Conservation (phyloP, 2,888 invertebrate genomes). For the Nymphalis urticae region DNA sequence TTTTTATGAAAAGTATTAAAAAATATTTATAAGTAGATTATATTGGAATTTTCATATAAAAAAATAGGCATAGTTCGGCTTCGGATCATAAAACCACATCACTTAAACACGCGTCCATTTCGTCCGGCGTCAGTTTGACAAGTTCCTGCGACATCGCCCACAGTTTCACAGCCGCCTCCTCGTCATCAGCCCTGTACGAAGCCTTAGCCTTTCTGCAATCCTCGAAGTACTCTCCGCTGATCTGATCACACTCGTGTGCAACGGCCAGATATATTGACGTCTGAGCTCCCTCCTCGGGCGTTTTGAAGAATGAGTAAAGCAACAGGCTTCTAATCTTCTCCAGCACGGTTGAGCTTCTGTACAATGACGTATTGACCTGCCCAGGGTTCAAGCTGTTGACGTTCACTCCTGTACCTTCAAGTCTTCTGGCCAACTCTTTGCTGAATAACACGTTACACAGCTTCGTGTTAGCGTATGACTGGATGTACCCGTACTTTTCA, state of each 20-base stretch:
- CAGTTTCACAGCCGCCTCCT: slow-evolving; percentile 85
- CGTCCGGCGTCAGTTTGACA: slow-evolving; percentile 61
- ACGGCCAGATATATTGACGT: slow-evolving; percentile 88
- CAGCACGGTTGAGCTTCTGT: slow-evolving; percentile 80
- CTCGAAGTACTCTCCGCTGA: slow-evolving; percentile 88
- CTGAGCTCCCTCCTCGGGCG: slow-evolving; percentile 89
- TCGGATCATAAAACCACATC: slow-evolving; percentile 10
- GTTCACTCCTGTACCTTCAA: slow-evolving; percentile 82
- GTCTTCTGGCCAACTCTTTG: slow-evolving; percentile 68
- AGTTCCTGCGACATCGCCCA: slow-evolving; percentile 84
- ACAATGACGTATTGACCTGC: slow-evolving; percentile 90
- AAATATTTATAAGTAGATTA: too few species aligned
- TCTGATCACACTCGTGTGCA: slow-evolving; percentile 86
- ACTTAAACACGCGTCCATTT: slow-evolving; percentile 40
- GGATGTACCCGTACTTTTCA: slow-evolving; percentile 77
- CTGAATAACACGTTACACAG: slow-evolving; percentile 73
- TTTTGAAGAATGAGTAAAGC: slow-evolving; percentile 87
- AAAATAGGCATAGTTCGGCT: background rate
- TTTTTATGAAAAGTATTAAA: too few species aligned
- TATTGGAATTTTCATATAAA: too few species aligned
- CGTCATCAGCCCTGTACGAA: slow-evolving; percentile 83
- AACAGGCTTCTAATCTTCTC: slow-evolving; percentile 82
- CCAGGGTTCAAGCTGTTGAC: slow-evolving; percentile 94
- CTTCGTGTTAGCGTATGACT: slow-evolving; percentile 73
- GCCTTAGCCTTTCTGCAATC: slow-evolving; percentile 86